Evolutionary conservation across 2,797 vertebrate genomes (phyloP).

Genomic region (Sebastes minor): DNA sequence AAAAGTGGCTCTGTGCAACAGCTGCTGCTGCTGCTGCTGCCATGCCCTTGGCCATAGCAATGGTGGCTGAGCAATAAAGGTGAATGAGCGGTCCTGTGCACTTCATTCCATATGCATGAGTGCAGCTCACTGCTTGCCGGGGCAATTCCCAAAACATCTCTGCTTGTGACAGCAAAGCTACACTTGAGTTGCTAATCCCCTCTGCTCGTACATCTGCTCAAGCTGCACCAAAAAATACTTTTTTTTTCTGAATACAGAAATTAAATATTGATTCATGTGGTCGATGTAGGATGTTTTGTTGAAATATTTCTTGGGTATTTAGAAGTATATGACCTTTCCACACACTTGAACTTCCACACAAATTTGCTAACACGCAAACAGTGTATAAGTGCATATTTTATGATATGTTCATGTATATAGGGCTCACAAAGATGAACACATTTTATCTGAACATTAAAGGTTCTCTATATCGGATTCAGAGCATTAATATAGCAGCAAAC

Average conservation of each 20-base stretch:
- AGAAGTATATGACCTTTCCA: not conserved
- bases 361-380: not conserved
- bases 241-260: not conserved
- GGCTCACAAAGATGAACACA: not conserved
- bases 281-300: not conserved
- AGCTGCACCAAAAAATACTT: not conserved
- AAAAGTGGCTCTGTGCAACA: not conserved
- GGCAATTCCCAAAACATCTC: conserved; percentile 40
- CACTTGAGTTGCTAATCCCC: conserved; percentile 29
- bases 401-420: not conserved
- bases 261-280: not conserved
- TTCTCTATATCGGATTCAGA: too few relatives aligned
- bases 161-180: conserved; percentile 40
- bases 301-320: not conserved
- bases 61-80: conserved; percentile 35
- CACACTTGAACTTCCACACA: not conserved
- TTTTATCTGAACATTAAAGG: not conserved
- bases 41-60: conserved; percentile 11
- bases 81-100: conserved; percentile 16
- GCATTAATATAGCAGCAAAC: too few relatives aligned
- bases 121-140: conserved; percentile 31
- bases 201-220: not conserved
- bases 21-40: conserved; percentile 32
- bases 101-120: conserved; percentile 45
- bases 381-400: not conserved